phyloP scores from a whole-genome alignment of 2,113 vertebrate genomes.

The Promerops cafer region DNA sequence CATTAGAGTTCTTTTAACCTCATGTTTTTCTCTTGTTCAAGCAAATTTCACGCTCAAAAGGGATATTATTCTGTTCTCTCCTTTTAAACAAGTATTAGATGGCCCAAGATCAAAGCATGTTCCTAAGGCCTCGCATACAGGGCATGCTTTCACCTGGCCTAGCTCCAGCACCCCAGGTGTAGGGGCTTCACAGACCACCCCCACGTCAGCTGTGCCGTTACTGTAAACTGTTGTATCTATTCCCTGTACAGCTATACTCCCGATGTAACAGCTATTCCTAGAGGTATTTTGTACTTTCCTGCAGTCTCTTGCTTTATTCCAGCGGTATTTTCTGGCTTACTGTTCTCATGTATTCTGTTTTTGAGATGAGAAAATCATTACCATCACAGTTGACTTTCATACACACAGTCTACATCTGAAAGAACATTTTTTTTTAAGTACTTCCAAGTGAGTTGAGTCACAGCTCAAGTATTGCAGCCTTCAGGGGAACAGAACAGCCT shows the following conservation, averaged over 20 bases:
- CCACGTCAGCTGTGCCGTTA: background rate
- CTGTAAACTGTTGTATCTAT: accelerated
- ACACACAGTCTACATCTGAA: background rate
- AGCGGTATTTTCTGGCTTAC: background rate
- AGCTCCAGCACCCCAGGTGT: background rate
- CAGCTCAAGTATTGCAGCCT: background rate
- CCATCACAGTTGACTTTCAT: background rate
- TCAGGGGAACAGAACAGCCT: background rate
- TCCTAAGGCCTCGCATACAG: background rate
- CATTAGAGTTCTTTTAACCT: background rate
- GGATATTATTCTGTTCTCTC: background rate
- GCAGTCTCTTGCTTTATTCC: background rate
- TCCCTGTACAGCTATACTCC: background rate
- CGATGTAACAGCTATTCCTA: background rate
- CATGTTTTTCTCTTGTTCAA: background rate
- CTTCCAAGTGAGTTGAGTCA: too few species aligned
- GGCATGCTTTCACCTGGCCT: too few species aligned
- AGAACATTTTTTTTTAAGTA: background rate
- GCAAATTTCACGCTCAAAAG: background rate
- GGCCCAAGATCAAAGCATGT: background rate
- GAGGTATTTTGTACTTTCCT: background rate
- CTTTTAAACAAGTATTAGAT: background rate
- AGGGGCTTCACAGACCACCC: background rate
- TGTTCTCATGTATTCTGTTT: background rate
- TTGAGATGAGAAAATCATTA: background rate